These are phyloP conservation scores for Dicyrtoma fusca DNA, from an alignment of 2,888 invertebrate genomes.

Conservation along the genomic window DNA sequence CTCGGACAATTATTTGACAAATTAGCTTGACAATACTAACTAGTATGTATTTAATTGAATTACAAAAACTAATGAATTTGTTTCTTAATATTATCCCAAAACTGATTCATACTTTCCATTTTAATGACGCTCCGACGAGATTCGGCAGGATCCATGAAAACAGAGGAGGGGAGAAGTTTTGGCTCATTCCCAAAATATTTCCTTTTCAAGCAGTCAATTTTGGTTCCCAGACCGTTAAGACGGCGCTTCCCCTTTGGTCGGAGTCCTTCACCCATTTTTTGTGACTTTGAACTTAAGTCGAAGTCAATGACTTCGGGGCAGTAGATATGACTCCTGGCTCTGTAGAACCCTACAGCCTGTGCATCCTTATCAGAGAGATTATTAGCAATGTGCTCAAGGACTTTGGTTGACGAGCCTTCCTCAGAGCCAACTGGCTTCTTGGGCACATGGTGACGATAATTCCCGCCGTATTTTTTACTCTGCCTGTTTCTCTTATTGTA, in stretches of 20 bases:
- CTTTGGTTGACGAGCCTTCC: slow-evolving; percentile 49
- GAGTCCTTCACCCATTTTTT: slow-evolving; percentile 60
- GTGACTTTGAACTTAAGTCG: slow-evolving; percentile 63
- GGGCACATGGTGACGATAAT: not conserved
- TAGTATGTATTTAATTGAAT: no score
- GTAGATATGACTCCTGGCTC: slow-evolving; percentile 61
- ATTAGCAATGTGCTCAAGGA: slow-evolving; percentile 47
- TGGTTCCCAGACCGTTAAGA: slow-evolving; percentile 70
- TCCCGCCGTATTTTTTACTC: not conserved
- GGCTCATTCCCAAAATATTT: slow-evolving; percentile 78
- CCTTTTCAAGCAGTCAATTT: slow-evolving; percentile 73
- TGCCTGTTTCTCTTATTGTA: not conserved
- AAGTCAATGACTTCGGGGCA: slow-evolving; percentile 58
- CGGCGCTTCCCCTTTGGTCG: slow-evolving; percentile 60
- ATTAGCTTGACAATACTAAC: no score
- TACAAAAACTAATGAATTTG: no score
- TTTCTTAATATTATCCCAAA: slow-evolving; percentile 27
- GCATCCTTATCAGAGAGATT: slow-evolving; percentile 69
- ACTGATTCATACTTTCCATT: slow-evolving; percentile 47
- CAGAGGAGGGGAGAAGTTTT: slow-evolving; percentile 58
- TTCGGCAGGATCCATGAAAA: slow-evolving; percentile 48
- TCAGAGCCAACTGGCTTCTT: slow-evolving; percentile 18
- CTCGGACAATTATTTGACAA: no score
- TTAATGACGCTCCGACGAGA: slow-evolving; percentile 42
- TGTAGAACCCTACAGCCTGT: slow-evolving; percentile 74